Conservation (phyloP, 1,140 invertebrate genomes). For the Lasioglossum albipes region DNA sequence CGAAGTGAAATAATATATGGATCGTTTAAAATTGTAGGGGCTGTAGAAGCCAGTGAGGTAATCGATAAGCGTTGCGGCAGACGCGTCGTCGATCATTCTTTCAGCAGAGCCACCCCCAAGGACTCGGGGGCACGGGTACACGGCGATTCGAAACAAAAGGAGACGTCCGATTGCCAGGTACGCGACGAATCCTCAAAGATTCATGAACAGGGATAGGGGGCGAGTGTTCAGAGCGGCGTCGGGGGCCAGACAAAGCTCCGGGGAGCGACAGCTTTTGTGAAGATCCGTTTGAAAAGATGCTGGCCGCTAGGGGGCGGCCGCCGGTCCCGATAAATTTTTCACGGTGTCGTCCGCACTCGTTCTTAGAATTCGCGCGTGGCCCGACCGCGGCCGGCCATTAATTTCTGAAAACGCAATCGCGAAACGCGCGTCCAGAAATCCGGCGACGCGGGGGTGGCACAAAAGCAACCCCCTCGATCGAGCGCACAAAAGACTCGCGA, state of each 20-base stretch:
- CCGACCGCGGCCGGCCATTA: conserved; percentile 3
- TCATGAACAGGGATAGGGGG: conserved; percentile 37
- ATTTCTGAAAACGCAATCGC: conserved; percentile 37
- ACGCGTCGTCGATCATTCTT: not conserved
- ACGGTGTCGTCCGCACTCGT: conserved; percentile 52
- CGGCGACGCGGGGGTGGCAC: not conserved
- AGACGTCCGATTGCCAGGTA: conserved; percentile 32
- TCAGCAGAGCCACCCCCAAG: not conserved
- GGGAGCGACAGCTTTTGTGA: conserved; percentile 55
- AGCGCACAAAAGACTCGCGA: not conserved
- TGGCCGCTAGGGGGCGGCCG: conserved; percentile 9
- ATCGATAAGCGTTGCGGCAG: not conserved
- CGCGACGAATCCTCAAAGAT: conserved; percentile 47
- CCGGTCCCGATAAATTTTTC: conserved; percentile 72
- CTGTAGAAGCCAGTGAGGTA: too few species aligned
- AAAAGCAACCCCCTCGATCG: not conserved
- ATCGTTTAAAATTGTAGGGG: too few species aligned
- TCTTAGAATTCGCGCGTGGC: conserved; percentile 42
- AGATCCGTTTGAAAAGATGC: conserved; percentile 56
- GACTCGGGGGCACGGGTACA: not conserved
- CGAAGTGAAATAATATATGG: too few species aligned
- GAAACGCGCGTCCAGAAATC: not conserved
- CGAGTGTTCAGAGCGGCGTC: conserved; percentile 14
- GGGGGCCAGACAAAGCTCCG: conserved; percentile 49
- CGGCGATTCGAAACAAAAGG: conserved; percentile 33